A percentile compares a stretch with the other conserved stretches of the same genome.
These are phyloP conservation scores for Caprella mutica DNA, from an alignment of 2,888 invertebrate species.

Conservation along the genomic window DNA sequence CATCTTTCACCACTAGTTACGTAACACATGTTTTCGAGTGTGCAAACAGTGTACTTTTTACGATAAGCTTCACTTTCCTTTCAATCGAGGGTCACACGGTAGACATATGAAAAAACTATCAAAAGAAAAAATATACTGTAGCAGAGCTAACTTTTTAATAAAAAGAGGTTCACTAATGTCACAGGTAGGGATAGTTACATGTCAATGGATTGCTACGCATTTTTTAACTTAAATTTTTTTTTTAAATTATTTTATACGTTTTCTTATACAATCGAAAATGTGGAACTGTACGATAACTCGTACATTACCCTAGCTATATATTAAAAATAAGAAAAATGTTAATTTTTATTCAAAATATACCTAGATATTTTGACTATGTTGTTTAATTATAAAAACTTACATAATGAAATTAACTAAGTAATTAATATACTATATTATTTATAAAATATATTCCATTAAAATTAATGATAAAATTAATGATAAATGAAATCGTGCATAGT, in stretches of 20 bases:
- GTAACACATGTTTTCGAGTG: too few species aligned
- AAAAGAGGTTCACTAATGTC: neutral
- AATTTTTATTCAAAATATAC: conserved; percentile 1
- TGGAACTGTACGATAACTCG: too few species aligned
- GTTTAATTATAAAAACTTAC: neutral
- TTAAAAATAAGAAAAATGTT: neutral
- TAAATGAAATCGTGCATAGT: neutral
- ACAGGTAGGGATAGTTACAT: neutral
- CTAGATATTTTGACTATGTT: neutral
- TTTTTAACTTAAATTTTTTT: neutral
- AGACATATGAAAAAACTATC: neutral
- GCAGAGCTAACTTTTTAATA: neutral
- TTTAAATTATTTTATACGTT: conserved; percentile 36
- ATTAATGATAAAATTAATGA: neutral
- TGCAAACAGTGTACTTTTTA: neutral
- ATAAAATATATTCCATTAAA: too few species aligned
- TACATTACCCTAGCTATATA: too few species aligned
- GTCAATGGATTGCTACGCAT: neutral
- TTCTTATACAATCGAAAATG: too few species aligned
- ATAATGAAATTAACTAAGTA: too few species aligned
- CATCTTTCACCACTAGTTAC: too few species aligned
- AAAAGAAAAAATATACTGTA: neutral
- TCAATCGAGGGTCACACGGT: neutral
- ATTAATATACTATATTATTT: too few species aligned
- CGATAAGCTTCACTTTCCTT: neutral